Conservation (phyloP, 2,888 invertebrate species). For the Pristionchus japonicus region DNA sequence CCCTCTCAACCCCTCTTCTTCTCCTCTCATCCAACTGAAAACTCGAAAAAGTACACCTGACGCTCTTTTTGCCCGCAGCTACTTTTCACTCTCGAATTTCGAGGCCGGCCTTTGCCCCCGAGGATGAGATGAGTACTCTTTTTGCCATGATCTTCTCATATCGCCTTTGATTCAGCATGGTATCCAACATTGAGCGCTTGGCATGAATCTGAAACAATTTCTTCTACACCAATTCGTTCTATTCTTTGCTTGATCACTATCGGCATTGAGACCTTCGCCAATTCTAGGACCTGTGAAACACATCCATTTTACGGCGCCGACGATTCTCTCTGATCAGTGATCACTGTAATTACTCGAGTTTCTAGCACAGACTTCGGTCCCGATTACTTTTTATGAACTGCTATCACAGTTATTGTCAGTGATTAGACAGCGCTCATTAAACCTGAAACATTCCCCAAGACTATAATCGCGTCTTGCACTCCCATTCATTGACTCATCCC, state of each 20-base stretch:
- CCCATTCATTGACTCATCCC: not conserved
- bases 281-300: not conserved
- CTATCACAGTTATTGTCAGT: not conserved
- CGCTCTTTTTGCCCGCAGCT: not conserved
- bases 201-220: no score
- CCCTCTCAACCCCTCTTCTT: not conserved
- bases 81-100: not conserved
- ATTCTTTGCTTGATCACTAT: no score
- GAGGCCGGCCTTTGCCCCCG: not conserved
- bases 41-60: constrained; percentile 42
- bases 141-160: no score
- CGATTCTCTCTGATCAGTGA: no score
- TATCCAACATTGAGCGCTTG: no score
- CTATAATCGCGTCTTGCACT: not conserved
- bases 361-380: not conserved
- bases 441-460: not conserved
- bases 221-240: no score
- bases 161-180: no score
- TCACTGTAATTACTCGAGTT: no score
- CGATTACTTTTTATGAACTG: not conserved
- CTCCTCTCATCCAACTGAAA: not conserved
- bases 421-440: not conserved
- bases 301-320: no score
- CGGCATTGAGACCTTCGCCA: not conserved
- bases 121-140: not conserved